A percentile compares a stretch with the other conserved stretches of the same genome.
These are phyloP conservation scores for Perdita meconis DNA, from an alignment of 2,888 invertebrate genomes.

Conservation along the genomic window DNA sequence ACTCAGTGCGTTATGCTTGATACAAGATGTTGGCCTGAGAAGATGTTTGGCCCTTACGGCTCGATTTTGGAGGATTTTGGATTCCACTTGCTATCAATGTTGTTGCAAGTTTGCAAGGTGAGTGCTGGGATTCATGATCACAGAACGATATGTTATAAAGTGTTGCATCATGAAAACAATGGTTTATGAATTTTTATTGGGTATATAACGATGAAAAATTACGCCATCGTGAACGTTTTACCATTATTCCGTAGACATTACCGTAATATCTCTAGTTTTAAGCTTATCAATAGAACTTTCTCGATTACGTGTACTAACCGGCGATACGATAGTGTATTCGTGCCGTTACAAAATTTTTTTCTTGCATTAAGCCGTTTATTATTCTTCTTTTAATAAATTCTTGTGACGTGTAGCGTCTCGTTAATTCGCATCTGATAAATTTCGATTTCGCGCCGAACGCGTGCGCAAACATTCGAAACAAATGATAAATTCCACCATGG, in stretches of 20 bases:
- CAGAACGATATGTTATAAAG: conserved; percentile 16
- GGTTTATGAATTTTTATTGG: neutral
- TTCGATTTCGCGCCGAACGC: neutral
- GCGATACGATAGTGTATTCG: conserved; percentile 51
- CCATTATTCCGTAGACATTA: conserved; percentile 50
- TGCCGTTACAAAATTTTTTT: conserved; percentile 48
- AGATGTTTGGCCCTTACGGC: neutral
- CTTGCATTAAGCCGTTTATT: conserved; percentile 47
- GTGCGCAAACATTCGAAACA: too few relatives aligned
- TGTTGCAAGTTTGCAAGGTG: neutral
- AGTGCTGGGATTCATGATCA: conserved; percentile 11
- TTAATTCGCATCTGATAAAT: conserved; percentile 53
- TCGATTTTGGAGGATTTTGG: neutral
- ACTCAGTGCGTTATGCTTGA: neutral
- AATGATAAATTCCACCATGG: too few relatives aligned
- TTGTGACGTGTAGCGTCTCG: conserved; percentile 29
- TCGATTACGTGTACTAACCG: conserved; percentile 60
- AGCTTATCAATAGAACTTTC: conserved; percentile 67
- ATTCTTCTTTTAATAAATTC: conserved; percentile 25
- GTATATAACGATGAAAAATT: conserved; percentile 41
- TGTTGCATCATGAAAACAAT: conserved; percentile 3
- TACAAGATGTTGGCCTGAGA: too few relatives aligned
- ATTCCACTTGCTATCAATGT: neutral
- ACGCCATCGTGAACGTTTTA: conserved; percentile 64
- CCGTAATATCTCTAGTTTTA: conserved; percentile 50